phyloP scores from a whole-genome alignment of 2,113 vertebrate species.

The Budorcas taxicolor region DNA sequence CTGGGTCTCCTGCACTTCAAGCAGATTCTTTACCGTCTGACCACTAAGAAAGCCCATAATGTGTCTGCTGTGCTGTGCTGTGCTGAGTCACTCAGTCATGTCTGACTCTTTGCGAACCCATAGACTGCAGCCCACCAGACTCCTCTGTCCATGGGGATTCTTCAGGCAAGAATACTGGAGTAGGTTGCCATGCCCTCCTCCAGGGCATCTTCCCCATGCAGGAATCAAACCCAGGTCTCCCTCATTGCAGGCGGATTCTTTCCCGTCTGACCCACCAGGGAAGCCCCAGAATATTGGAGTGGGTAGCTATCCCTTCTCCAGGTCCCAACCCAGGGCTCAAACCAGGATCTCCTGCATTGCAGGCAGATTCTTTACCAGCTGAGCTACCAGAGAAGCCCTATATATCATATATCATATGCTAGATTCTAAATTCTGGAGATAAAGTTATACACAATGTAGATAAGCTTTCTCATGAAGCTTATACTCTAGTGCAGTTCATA shows the following conservation, averaged over 20 bases:
- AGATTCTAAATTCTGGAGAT: not conserved
- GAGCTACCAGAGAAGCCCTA: not conserved
- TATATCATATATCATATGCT: not conserved
- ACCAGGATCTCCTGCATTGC: not conserved
- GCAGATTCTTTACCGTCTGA: not conserved
- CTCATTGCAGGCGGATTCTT: not conserved
- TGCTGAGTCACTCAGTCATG: not conserved
- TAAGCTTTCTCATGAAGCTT: not conserved
- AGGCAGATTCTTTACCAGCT: not conserved
- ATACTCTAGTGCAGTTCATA: not conserved
- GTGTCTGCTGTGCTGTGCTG: not conserved
- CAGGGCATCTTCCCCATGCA: not conserved
- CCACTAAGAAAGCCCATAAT: not conserved
- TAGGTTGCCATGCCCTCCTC: not conserved
- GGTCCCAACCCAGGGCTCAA: not conserved
- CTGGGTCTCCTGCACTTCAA: not conserved
- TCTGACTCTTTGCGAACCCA: not conserved
- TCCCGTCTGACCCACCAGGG: not conserved
- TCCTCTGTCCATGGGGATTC: not conserved
- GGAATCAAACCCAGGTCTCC: fast-evolving
- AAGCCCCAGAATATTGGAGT: not conserved
- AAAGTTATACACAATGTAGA: not conserved
- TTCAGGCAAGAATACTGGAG: not conserved
- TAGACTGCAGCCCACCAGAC: not conserved
- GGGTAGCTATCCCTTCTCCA: not conserved